Conservation (phyloP, 2,888 invertebrate species). For the Adelphocoris suturalis region DNA sequence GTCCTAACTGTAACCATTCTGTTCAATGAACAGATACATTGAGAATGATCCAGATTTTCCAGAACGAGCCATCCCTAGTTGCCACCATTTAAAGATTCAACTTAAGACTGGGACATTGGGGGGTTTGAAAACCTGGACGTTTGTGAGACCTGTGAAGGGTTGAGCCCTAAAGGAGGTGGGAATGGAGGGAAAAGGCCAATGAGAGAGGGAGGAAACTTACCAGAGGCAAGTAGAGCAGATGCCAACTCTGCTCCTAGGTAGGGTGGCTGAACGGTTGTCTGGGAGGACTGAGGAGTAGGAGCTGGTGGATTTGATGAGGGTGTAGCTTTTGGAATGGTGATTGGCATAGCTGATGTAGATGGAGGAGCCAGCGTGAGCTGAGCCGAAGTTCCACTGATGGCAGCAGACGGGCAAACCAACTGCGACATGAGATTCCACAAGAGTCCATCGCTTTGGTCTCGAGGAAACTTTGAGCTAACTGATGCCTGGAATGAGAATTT, state of each 20-base stretch:
- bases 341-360: conserved; percentile 61
- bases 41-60: too few relatives aligned
- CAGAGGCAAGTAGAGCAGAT: conserved; percentile 84
- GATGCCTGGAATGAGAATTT: conserved; percentile 80
- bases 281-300: conserved; percentile 26
- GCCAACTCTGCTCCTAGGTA: conserved; percentile 81
- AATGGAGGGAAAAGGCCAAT: conserved; percentile 77
- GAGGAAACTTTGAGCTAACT: conserved; percentile 88
- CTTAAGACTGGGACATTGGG: conserved; percentile 50
- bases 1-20: too few relatives aligned
- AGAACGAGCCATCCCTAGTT: too few relatives aligned
- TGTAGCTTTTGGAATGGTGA: conserved; percentile 61
- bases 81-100: background rate
- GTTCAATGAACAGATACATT: too few relatives aligned
- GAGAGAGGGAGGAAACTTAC: conserved; percentile 81
- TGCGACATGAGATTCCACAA: conserved; percentile 90
- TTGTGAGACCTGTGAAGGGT: conserved; percentile 78
- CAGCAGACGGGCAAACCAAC: conserved; percentile 82
- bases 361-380: conserved; percentile 40
- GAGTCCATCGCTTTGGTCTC: conserved; percentile 87
- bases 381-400: conserved; percentile 1
- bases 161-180: conserved; percentile 79
- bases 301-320: background rate
- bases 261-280: conserved; percentile 28
- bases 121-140: conserved; percentile 58